Percentiles rank a stretch among this genome's conserved stretches.
Conservation (phyloP, 2,797 vertebrate genomes). For the Bovichtus variegatus region DNA sequence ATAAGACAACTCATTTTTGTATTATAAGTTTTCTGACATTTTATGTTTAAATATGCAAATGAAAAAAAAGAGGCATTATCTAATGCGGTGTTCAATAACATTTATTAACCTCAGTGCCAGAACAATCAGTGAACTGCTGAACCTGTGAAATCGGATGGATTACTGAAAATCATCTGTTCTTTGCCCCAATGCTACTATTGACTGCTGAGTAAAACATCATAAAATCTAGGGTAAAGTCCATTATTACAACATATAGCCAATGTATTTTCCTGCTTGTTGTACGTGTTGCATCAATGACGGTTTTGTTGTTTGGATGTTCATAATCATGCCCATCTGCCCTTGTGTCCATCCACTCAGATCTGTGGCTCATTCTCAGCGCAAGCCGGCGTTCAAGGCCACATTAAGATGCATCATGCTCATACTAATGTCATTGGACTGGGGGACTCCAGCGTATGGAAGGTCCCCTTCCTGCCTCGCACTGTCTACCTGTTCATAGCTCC, state of each 20-base stretch:
- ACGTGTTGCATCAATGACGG: not conserved
- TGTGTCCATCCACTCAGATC: conserved; percentile 79
- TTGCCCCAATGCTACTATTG: not conserved
- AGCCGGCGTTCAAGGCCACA: conserved; percentile 87
- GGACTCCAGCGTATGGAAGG: conserved; percentile 94
- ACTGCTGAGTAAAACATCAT: not conserved
- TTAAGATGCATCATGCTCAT: conserved; percentile 94
- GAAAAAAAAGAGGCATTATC: not conserved
- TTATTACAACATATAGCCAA: too few relatives aligned
- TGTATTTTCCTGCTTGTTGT: not conserved
- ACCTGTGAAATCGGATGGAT: not conserved
- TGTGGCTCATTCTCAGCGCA: conserved; percentile 90
- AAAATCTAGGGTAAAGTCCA: not conserved
- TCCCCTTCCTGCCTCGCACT: conserved; percentile 87
- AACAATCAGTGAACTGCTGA: not conserved
- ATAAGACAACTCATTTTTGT: too few relatives aligned
- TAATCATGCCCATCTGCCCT: not conserved
- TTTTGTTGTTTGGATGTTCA: not conserved
- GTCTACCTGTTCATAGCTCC: conserved; percentile 94
- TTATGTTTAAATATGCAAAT: too few relatives aligned
- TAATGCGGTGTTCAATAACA: not conserved
- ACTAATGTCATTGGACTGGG: conserved; percentile 94
- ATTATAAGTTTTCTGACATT: too few relatives aligned
- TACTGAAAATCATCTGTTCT: not conserved
- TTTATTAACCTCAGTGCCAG: not conserved